Conservation (phyloP, 2,797 vertebrate species). For the Phrynocephalus guinanensis region DNA sequence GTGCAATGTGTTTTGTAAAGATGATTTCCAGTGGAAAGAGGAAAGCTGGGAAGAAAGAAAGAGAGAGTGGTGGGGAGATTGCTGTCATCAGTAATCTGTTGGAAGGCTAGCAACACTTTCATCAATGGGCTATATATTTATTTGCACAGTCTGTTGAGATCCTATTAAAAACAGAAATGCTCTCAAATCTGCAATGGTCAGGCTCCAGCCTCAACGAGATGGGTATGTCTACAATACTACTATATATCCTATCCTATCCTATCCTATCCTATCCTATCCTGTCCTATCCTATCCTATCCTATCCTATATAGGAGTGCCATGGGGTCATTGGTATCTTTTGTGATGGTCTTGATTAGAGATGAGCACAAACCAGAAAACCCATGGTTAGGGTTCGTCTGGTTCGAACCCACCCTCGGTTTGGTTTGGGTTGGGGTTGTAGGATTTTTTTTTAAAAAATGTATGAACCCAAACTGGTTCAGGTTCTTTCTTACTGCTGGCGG, state of each 20-base stretch:
- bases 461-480: no score
- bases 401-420: no score
- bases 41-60: slow-evolving; percentile 52
- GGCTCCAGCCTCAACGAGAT: slow-evolving; percentile 23
- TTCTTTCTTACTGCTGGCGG: no score
- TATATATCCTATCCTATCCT: no score
- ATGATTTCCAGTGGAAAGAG: slow-evolving; percentile 66
- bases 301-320: no score
- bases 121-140: slow-evolving; percentile 34
- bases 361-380: no score
- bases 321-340: slow-evolving; percentile 46
- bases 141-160: slow-evolving; percentile 22
- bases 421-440: no score
- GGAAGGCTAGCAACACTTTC: slow-evolving; percentile 48
- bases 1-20: slow-evolving; percentile 73
- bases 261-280: no score
- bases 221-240: no score
- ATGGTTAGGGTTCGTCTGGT: no score
- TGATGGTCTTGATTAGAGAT: slow-evolving; percentile 21
- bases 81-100: slow-evolving; percentile 40
- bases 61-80: slow-evolving; percentile 47
- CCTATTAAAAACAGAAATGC: slow-evolving; percentile 36
- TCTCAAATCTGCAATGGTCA: slow-evolving; percentile 43
- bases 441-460: no score
- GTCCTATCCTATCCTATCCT: no score